Base-by-base conservation (phyloP, 2,797 vertebrate genomes). In the Phyllotis vaccarum region DNA sequence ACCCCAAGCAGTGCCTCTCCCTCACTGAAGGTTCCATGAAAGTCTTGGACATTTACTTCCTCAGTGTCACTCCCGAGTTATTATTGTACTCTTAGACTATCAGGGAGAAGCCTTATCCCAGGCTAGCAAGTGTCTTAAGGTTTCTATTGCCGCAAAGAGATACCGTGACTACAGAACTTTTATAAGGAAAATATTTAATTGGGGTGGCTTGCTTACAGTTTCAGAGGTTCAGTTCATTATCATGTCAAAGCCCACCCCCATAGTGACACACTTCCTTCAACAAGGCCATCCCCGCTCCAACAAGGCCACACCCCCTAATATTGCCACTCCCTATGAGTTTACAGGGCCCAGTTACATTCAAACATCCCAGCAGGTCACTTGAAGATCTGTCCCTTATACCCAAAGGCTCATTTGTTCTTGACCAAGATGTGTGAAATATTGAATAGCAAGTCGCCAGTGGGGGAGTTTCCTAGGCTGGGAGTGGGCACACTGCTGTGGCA, bases 41-140 rank as follows among this genome's bases (percentile, higher is more conserved):
- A 37, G 14, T 0, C 1, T 17, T 16, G 5, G 9, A 8, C 6
- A 19, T 7, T n/a, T 29, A 40, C 22, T 37, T 46, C 34, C 1
- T 22, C 27, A 0, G 0, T 9, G 46, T 46, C 4, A 17, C 72
- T 49, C 60, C 22, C 16, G 9, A 54, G 6, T 19, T 79, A 34
- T 64, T 14, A 8, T 34, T 12, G 0, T 6, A 9, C 24, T 49
- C 64, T 85, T 22, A n/a, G 79, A 37, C 14, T 64, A 14, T 9
- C 1, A 40, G 72, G 40, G 29, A 58, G 40, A 68, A 54, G 1
- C 10, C 31, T 19, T 13, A 14, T 3, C 7, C 21, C 58, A 78
- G 34, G 46, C 16, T 2, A 80, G 85, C 52, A 24, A 29, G 24
- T 9, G 60, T 62, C 27, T 62, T 62, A 62, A 24, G 58, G 58